Percentiles rank a stretch among this genome's conserved stretches.
These are phyloP conservation scores for Lasioglossum marginatum DNA, from an alignment of 2,888 invertebrate genomes.

Conservation along the genomic window DNA sequence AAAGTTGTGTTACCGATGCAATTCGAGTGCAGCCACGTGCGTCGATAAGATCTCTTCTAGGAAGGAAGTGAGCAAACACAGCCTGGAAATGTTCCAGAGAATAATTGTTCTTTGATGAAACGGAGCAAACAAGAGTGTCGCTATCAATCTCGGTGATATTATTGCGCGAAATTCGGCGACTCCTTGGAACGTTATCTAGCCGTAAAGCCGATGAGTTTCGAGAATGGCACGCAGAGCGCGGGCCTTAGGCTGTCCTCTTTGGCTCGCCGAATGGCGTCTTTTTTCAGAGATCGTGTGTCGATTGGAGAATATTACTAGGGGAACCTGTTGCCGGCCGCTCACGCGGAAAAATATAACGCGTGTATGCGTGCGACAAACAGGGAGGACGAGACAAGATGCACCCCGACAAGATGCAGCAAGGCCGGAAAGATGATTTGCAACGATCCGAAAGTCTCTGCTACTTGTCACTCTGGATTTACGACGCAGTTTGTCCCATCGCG, in stretches of 20 bases:
- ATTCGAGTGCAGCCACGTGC: background rate
- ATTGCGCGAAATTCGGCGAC: background rate
- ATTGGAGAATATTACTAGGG: constrained; percentile 61
- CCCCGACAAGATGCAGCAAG: constrained; percentile 24
- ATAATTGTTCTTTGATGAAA: background rate
- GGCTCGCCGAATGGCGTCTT: background rate
- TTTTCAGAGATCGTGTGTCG: constrained; percentile 35
- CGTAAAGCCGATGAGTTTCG: background rate
- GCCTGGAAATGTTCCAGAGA: background rate
- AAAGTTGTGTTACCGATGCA: background rate
- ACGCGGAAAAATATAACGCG: constrained; percentile 55
- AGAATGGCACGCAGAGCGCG: background rate
- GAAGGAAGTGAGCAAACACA: background rate
- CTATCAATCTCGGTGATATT: background rate
- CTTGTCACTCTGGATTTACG: constrained; percentile 1
- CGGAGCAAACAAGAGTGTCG: background rate
- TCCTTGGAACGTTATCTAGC: background rate
- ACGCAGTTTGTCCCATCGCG: background rate
- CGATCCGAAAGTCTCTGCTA: background rate
- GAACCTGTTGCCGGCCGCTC: constrained; percentile 59
- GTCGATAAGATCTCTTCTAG: background rate
- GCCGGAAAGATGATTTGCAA: constrained; percentile 11
- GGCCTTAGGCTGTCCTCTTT: background rate
- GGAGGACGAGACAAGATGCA: background rate
- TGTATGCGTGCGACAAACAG: background rate